Conservation (phyloP, 2,113 vertebrate species). For the Varanus komodoensis region DNA sequence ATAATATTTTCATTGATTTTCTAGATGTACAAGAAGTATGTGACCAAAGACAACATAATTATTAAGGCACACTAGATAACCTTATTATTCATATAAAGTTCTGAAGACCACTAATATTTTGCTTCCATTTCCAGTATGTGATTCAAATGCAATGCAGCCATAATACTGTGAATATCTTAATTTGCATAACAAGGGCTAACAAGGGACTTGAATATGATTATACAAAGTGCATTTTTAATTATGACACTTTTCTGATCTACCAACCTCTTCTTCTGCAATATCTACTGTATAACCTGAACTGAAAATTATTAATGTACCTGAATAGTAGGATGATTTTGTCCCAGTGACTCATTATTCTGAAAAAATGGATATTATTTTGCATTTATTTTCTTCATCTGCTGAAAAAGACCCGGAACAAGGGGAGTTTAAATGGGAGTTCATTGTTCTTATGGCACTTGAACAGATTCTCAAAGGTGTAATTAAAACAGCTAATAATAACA, state of each 20-base stretch:
- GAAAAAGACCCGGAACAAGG: not conserved
- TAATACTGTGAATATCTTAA: not conserved
- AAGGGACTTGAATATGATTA: not conserved
- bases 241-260: not conserved
- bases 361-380: not conserved
- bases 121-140: not conserved
- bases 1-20: not conserved
- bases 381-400: not conserved
- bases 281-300: not conserved
- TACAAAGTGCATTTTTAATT: not conserved
- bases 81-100: not conserved
- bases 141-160: conserved; percentile 16
- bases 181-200: not conserved
- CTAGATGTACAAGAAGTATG: conserved; percentile 15
- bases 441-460: not conserved
- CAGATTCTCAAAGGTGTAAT: not conserved
- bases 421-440: not conserved
- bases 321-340: not conserved
- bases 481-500: not conserved
- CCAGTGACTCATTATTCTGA: not conserved
- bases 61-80: accelerated
- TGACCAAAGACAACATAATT: conserved; percentile 17
- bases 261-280: not conserved
- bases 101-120: not conserved
- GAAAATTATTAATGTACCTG: not conserved